Evolutionary conservation across 2,888 invertebrate species (phyloP).

Genomic region (Autographa pulchrina): DNA sequence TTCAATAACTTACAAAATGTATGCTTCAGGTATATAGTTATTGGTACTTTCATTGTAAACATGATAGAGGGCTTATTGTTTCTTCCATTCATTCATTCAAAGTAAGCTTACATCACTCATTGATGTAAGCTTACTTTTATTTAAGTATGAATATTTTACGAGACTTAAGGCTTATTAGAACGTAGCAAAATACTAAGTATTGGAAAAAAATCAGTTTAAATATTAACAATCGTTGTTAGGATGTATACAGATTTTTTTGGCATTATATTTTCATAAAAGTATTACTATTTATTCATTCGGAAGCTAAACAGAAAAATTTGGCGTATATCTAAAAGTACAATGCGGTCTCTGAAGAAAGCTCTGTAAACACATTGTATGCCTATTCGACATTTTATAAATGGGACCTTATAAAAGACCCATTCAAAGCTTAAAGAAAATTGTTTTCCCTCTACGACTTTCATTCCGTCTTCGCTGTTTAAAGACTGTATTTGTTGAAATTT

Average conservation of each 20-base stretch:
- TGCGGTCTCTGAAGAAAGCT: too few relatives aligned
- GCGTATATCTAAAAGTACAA: too few relatives aligned
- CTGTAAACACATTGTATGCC: too few relatives aligned
- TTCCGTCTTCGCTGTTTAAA: constrained; percentile 29
- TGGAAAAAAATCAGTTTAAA: too few relatives aligned
- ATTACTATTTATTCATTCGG: too few relatives aligned
- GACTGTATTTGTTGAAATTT: constrained; percentile 60
- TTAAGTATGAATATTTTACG: constrained; percentile 15
- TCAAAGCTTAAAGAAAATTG: constrained; percentile 23
- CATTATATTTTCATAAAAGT: too few relatives aligned
- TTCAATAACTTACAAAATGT: constrained; percentile 65
- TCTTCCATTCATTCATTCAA: too few relatives aligned
- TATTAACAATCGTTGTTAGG: too few relatives aligned
- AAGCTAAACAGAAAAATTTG: too few relatives aligned
- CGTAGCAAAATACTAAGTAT: not conserved
- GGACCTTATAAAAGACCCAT: not conserved
- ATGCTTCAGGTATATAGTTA: constrained; percentile 23
- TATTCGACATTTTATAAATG: not conserved
- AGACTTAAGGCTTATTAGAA: not conserved
- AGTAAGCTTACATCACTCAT: too few relatives aligned
- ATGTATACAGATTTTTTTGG: too few relatives aligned
- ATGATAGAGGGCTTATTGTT: not conserved
- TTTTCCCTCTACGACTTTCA: constrained; percentile 9
- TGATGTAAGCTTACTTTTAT: constrained; percentile 1
- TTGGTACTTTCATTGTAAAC: constrained; percentile 28